These are phyloP conservation scores for Hylaeus anthracinus DNA, from an alignment of 1,140 invertebrate species.

Conservation along the genomic window DNA sequence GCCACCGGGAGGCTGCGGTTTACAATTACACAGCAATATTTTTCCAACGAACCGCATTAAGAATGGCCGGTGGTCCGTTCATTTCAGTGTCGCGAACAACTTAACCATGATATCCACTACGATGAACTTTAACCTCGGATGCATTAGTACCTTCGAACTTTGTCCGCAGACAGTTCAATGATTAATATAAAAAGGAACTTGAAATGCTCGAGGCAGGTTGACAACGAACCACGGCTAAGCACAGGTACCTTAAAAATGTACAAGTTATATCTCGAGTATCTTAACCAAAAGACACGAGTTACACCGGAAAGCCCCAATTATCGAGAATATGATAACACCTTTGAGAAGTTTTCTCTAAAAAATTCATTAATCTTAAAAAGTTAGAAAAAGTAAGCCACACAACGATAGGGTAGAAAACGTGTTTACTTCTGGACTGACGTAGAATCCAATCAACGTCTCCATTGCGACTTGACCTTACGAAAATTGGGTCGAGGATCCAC, in stretches of 20 bases:
- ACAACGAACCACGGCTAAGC: too few relatives aligned
- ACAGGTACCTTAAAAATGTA: too few relatives aligned
- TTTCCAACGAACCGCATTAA: constrained; percentile 41
- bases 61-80: constrained; percentile 13
- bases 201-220: too few relatives aligned
- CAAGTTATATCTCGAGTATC: too few relatives aligned
- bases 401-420: constrained; percentile 53
- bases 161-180: too few relatives aligned
- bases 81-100: neutral
- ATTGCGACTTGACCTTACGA: constrained; percentile 73
- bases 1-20: constrained; percentile 56
- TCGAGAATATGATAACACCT: too few relatives aligned
- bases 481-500: constrained; percentile 77
- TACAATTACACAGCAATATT: constrained; percentile 64
- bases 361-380: neutral
- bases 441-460: constrained; percentile 78
- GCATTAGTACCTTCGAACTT: too few relatives aligned
- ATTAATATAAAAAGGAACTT: too few relatives aligned
- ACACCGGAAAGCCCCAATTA: too few relatives aligned
- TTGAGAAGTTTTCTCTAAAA: too few relatives aligned
- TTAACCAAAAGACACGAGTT: too few relatives aligned
- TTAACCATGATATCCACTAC: neutral
- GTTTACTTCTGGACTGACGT: constrained; percentile 67
- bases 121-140: too few relatives aligned
- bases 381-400: constrained; percentile 14